Evolutionary conservation across 2,888 invertebrate species (phyloP).

Genomic region (Ophraella communa): DNA sequence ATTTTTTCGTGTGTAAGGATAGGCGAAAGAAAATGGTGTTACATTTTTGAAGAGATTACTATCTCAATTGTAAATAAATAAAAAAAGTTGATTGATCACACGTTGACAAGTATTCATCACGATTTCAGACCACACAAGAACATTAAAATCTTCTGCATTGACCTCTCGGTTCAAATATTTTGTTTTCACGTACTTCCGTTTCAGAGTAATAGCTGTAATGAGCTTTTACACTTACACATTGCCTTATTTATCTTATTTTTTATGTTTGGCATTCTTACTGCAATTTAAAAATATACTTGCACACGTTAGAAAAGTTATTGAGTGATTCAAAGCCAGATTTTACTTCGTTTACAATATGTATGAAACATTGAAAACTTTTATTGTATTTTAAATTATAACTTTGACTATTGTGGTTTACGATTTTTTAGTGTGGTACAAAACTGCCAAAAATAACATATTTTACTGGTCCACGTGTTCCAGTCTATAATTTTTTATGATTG

Average conservation of each 20-base stretch:
- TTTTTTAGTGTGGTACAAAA: no score
- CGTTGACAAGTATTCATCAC: slow-evolving; percentile 16
- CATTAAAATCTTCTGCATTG: background rate
- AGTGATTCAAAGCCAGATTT: background rate
- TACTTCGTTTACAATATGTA: background rate
- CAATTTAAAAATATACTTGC: background rate
- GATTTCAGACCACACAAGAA: slow-evolving; percentile 4
- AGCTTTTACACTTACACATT: slow-evolving; percentile 13
- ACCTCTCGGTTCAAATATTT: background rate
- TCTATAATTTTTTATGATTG: no score
- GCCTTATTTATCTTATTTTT: slow-evolving; percentile 8
- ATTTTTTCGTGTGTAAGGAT: no score
- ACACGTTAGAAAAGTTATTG: background rate
- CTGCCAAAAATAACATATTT: no score
- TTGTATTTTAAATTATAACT: no score
- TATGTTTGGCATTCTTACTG: background rate
- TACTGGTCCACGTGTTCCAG: no score
- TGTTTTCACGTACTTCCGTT: slow-evolving; percentile 4
- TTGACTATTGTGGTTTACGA: no score
- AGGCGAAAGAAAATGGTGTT: no score
- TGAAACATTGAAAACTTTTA: background rate
- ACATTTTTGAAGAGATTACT: no score
- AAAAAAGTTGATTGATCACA: slow-evolving; percentile 7
- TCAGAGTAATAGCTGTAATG: background rate
- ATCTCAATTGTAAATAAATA: slow-evolving; percentile 4